phyloP scores from a whole-genome alignment of 2,888 invertebrate species.

The Lymantria dispar region DNA sequence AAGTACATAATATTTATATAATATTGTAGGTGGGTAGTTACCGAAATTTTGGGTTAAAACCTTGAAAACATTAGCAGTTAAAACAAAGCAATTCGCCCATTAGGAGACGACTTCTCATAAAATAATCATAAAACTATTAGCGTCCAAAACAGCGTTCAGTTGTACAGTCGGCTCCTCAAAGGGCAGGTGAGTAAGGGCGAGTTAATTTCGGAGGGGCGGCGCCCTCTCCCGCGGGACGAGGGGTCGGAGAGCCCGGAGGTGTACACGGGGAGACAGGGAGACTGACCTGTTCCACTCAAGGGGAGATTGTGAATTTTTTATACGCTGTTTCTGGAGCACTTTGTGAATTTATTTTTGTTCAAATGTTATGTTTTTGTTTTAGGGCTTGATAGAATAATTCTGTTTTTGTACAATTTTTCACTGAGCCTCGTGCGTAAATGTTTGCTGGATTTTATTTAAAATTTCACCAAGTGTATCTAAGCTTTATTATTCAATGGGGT shows the following conservation, averaged over 20 bases:
- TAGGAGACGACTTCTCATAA: constrained; percentile 6
- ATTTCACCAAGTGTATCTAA: not conserved
- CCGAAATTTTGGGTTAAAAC: too few species aligned
- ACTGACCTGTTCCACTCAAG: constrained; percentile 33
- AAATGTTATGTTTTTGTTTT: constrained; percentile 17
- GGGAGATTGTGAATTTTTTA: constrained; percentile 54
- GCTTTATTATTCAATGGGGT: too few species aligned
- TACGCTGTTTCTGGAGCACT: constrained; percentile 43
- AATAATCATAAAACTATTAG: constrained; percentile 25
- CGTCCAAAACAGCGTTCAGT: constrained; percentile 37
- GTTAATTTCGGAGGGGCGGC: constrained; percentile 53
- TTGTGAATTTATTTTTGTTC: constrained; percentile 30
- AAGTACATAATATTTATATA: too few species aligned
- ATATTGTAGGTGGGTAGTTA: too few species aligned
- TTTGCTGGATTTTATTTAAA: not conserved
- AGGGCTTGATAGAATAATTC: constrained; percentile 6
- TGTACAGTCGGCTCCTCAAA: constrained; percentile 62
- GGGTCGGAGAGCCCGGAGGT: constrained; percentile 14
- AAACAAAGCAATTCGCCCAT: constrained; percentile 1
- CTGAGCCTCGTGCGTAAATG: not conserved
- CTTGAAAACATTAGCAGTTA: not conserved
- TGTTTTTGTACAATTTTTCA: not conserved
- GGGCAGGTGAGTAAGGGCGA: constrained; percentile 69
- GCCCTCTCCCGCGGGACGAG: constrained; percentile 42
- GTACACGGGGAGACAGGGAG: constrained; percentile 9